Evolutionary conservation across 1,140 invertebrate genomes (phyloP).

Genomic region (Thaumatotibia leucotreta): DNA sequence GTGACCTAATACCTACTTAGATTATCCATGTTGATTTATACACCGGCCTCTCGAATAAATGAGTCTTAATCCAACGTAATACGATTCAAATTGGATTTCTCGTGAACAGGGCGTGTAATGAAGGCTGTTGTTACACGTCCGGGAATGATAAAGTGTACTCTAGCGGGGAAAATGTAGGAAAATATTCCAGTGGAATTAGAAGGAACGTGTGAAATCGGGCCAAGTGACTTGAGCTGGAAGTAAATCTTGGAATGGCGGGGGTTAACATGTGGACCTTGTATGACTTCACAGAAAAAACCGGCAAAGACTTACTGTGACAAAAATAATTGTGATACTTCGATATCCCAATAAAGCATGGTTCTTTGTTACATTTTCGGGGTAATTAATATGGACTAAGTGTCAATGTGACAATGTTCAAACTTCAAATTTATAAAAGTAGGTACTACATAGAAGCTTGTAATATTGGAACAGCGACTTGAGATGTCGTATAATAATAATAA

Average conservation of each 20-base stretch:
- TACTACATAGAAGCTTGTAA: too few relatives aligned
- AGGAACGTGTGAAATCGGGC: constrained; percentile 6
- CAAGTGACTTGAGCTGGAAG: neutral
- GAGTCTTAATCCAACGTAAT: neutral
- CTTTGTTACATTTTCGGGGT: too few relatives aligned
- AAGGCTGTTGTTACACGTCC: constrained; percentile 12
- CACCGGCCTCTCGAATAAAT: neutral
- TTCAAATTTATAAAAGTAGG: too few relatives aligned
- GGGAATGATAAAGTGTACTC: constrained; percentile 12
- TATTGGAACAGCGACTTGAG: too few relatives aligned
- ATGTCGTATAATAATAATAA: too few relatives aligned
- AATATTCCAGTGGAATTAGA: constrained; percentile 6
- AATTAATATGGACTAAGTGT: too few relatives aligned
- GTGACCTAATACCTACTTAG: constrained; percentile 4
- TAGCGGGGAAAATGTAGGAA: neutral
- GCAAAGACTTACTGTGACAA: too few relatives aligned
- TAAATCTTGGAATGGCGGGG: neutral
- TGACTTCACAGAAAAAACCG: too few relatives aligned
- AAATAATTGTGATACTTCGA: too few relatives aligned
- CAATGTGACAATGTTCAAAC: too few relatives aligned
- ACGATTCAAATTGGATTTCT: neutral
- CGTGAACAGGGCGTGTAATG: neutral
- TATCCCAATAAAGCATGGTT: too few relatives aligned
- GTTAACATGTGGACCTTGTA: neutral
- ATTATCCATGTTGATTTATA: neutral